Evolutionary conservation across 2,888 invertebrate species (phyloP), one percentile per base, ranked within the genome.

Genomic region (Margaritifera margaritifera): DNA sequence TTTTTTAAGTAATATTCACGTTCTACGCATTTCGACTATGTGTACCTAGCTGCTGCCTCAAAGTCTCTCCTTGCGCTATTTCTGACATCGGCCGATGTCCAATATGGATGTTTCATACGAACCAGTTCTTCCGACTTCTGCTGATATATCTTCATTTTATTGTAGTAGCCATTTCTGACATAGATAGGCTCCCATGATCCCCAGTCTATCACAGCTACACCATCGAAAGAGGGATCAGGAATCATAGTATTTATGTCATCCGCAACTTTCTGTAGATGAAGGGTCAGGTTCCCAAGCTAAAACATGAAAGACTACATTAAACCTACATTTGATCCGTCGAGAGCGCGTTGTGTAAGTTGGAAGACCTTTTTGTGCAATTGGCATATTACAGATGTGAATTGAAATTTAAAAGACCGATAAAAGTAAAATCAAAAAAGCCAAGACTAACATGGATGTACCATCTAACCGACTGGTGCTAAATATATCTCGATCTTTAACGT

Each of bases 131-230:
- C 88, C 0, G 95, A 95, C 15, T 93, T 88, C 24, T 93, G 91
- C 80, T 93, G 93, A 89, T 95, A 95, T 0, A 92, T 92, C 1
- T 90, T 86, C 27, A 94, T 90, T 0, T 91, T 90, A 0, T 93
- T 94, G 59, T 77, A 84, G 0, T 93, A 94, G 57, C 70, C 76
- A 76, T 87, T 86, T 51, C 82, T 70, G 89, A 93, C 94, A 90
- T 93, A 94, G 8, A 94, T 91, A 6, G 95, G 95, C 61, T 94
- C 90, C 95, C 95, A 96, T 4, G 94, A 93, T 89, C 95, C 96
- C 89, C 95, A 95, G 90, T 95, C 95, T 77, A 96, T 94, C 24
- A 95, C 92, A 0, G 92, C 94, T 0, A 94, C 72, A 11, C 95
- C 95, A 92, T 89, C 52, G 92, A 92, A 85, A 57, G 64, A 71